A percentile compares a stretch with the other conserved stretches of the same genome.
phyloP scores from a whole-genome alignment of 2,888 invertebrate genomes.

The Siphlonurus alternatus region DNA sequence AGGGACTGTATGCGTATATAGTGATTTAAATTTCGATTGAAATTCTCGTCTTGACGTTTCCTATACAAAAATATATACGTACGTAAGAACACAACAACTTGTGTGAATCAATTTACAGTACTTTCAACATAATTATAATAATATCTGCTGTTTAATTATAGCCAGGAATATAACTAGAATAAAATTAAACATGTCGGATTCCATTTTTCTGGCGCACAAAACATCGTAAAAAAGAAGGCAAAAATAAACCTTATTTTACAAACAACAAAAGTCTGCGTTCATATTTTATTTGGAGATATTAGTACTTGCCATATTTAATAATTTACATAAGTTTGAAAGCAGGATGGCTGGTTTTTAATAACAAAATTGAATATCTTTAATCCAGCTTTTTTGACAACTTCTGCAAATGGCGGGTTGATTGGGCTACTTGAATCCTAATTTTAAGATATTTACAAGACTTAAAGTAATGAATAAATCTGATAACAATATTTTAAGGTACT shows the following conservation, averaged over 20 bases:
- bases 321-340: not conserved
- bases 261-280: not conserved
- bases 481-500: not conserved
- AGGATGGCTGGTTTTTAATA: not conserved
- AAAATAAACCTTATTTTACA: no score
- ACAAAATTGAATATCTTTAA: not conserved
- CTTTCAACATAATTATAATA: no score
- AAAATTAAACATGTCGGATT: constrained; percentile 2
- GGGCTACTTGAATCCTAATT: not conserved
- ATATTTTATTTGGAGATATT: not conserved
- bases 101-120: no score
- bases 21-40: no score
- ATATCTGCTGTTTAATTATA: no score
- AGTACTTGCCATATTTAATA: not conserved
- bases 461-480: not conserved
- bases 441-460: not conserved
- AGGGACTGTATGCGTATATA: no score
- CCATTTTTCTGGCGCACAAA: not conserved
- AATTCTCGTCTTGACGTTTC: no score
- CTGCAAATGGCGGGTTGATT: not conserved
- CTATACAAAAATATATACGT: no score
- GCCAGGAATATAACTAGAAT: no score
- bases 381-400: not conserved
- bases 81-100: no score
- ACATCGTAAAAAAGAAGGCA: not conserved